Evolutionary conservation across 2,888 invertebrate genomes (phyloP).

Genomic region (Hirtodrosophila duncani): DNA sequence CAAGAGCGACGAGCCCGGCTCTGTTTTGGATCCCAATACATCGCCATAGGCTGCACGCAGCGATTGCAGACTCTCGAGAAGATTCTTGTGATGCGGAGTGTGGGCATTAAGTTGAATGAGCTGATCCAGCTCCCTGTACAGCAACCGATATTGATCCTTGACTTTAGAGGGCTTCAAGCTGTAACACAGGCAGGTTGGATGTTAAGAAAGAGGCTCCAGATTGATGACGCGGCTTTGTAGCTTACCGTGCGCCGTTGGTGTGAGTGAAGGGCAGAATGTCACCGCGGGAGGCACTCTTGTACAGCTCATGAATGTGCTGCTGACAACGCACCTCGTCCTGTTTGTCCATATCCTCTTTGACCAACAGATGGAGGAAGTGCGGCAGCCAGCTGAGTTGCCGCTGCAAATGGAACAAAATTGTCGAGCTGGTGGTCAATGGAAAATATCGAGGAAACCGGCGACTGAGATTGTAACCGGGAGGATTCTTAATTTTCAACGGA

Average conservation of each 20-base stretch:
- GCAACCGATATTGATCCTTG: constrained; percentile 93
- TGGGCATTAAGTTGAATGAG: constrained; percentile 88
- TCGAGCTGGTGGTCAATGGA: constrained; percentile 93
- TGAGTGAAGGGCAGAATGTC: constrained; percentile 87
- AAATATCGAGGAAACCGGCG: constrained; percentile 89
- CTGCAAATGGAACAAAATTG: constrained; percentile 88
- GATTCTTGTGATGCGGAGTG: constrained; percentile 87
- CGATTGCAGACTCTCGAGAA: constrained; percentile 89
- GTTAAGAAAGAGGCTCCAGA: too few relatives aligned
- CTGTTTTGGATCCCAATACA: constrained; percentile 81
- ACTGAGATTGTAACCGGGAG: constrained; percentile 81
- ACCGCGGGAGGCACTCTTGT: constrained; percentile 89
- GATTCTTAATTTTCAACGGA: constrained; percentile 82
- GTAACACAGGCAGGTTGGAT: neutral
- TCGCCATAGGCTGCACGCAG: constrained; percentile 79
- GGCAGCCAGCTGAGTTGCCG: constrained; percentile 91
- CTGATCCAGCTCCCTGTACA: constrained; percentile 94
- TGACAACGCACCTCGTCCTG: constrained; percentile 92
- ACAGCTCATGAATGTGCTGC: constrained; percentile 88
- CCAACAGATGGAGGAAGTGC: constrained; percentile 87
- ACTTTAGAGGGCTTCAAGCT: constrained; percentile 80
- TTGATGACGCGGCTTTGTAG: neutral
- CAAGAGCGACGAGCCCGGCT: constrained; percentile 80
- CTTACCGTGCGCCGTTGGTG: constrained; percentile 78
- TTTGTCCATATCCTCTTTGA: constrained; percentile 89